These are phyloP conservation scores for Dynastes grantii DNA, from an alignment of 2,888 invertebrate genomes.

Conservation along the genomic window DNA sequence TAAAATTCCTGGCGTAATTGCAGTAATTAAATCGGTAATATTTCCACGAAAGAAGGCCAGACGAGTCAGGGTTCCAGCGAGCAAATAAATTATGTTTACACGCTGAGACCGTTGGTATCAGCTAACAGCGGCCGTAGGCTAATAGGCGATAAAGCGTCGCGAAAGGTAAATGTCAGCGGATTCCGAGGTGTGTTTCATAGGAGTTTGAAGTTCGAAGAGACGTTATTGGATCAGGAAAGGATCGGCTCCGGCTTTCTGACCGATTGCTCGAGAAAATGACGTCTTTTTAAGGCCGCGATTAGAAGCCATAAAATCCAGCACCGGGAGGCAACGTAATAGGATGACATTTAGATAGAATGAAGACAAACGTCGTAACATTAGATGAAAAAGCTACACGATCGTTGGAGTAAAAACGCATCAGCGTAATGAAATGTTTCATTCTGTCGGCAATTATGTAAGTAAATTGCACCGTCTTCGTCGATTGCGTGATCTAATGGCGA, in stretches of 20 bases:
- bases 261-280: slow-evolving; percentile 21
- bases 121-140: neutral
- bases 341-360: neutral
- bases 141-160: slow-evolving; percentile 3
- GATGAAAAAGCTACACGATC: no score
- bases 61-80: neutral
- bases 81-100: slow-evolving; percentile 29
- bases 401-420: no score
- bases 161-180: slow-evolving; percentile 15
- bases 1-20: slow-evolving; percentile 27
- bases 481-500: no score
- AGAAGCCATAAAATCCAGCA: neutral
- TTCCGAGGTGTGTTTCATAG: slow-evolving; percentile 13
- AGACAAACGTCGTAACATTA: neutral
- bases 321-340: neutral
- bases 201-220: neutral
- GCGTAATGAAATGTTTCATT: no score
- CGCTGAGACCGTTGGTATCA: neutral
- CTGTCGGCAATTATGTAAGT: no score
- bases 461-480: no score
- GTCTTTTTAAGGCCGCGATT: slow-evolving; percentile 13
- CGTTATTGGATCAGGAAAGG: neutral
- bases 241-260: slow-evolving; percentile 7
- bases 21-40: slow-evolving; percentile 29
- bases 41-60: slow-evolving; percentile 22